A percentile compares a stretch with the other conserved stretches of the same genome.
Evolutionary conservation across 2,888 invertebrate genomes (phyloP).

Genomic region (Hedychridium roseum): DNA sequence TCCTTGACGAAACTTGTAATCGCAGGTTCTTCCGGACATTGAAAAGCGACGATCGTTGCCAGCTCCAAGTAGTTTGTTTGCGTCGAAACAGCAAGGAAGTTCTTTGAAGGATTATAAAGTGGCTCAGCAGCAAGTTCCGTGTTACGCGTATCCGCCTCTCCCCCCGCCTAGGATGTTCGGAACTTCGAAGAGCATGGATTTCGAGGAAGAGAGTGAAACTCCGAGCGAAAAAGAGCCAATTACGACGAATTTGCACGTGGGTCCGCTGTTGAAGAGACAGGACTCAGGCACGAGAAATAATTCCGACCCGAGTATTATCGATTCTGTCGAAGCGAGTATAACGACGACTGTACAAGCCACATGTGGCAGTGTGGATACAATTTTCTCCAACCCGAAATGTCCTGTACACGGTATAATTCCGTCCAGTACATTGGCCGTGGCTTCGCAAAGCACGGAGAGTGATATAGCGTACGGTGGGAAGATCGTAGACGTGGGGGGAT

Average conservation of each 20-base stretch:
- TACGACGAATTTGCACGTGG: slow-evolving; percentile 57
- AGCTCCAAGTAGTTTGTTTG: slow-evolving; percentile 45
- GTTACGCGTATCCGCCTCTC: slow-evolving; percentile 60
- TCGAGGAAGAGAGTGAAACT: slow-evolving; percentile 51
- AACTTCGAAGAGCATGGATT: slow-evolving; percentile 47
- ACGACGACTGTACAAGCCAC: slow-evolving; percentile 10
- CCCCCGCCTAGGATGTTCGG: slow-evolving; percentile 77
- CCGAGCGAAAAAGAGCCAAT: slow-evolving; percentile 44
- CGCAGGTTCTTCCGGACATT: slow-evolving; percentile 80
- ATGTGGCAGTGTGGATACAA: slow-evolving; percentile 36
- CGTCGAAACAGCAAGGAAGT: slow-evolving; percentile 43
- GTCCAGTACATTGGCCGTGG: slow-evolving; percentile 12
- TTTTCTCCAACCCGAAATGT: slow-evolving; percentile 43
- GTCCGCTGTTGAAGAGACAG: slow-evolving; percentile 49
- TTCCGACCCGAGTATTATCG: slow-evolving; percentile 49
- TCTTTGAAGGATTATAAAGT: slow-evolving; percentile 44
- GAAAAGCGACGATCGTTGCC: slow-evolving; percentile 59
- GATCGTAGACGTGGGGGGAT: slow-evolving; percentile 30
- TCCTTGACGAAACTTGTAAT: too few relatives aligned
- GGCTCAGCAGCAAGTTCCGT: slow-evolving; percentile 21
- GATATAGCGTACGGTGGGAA: too few relatives aligned
- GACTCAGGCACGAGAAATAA: slow-evolving; percentile 45
- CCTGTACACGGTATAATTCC: slow-evolving; percentile 41
- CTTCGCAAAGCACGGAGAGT: slow-evolving; percentile 37
- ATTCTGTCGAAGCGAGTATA: slow-evolving; percentile 41